Evolutionary conservation across 37 sponge, comb jelly and placozoan genomes (phyloP).

Genomic region (Tethya wilhelma): DNA sequence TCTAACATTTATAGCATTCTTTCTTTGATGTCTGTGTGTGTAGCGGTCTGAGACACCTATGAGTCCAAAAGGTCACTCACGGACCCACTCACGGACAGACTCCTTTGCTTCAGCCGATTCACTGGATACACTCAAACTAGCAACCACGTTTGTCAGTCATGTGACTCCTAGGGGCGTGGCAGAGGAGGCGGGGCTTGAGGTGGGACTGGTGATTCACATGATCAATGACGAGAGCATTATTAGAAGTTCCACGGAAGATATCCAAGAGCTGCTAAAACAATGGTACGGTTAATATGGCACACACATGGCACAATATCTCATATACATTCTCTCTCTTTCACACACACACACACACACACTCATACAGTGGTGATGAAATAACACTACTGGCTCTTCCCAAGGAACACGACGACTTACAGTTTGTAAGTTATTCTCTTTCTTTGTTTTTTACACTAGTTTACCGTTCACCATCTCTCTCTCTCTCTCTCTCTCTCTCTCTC

Average conservation of each 20-base stretch:
- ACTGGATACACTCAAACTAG: slow-evolving; percentile 45
- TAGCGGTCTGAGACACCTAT: slow-evolving; percentile 38
- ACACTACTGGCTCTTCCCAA: slow-evolving; percentile 43
- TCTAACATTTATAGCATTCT: background rate
- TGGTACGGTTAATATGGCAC: slow-evolving; percentile 14
- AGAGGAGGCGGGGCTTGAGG: slow-evolving; percentile 53
- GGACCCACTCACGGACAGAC: slow-evolving; percentile 25
- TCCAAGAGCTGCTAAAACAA: background rate
- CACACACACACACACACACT: too few relatives aligned
- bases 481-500: background rate
- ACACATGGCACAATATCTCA: background rate
- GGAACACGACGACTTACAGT: slow-evolving; percentile 62
- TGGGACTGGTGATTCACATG: slow-evolving; percentile 47
- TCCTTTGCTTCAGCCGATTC: slow-evolving; percentile 12
- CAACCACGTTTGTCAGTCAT: slow-evolving; percentile 59
- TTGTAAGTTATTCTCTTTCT: slow-evolving; percentile 61
- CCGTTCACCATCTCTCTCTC: background rate
- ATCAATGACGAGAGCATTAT: slow-evolving; percentile 50
- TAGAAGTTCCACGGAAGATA: slow-evolving; percentile 24
- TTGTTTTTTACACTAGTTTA: too few relatives aligned
- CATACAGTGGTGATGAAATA: slow-evolving; percentile 42
- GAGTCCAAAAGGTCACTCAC: background rate
- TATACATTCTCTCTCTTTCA: too few relatives aligned
- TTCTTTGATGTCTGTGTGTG: background rate
- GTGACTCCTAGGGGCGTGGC: slow-evolving; percentile 44